Evolutionary conservation across 2,888 invertebrate genomes (phyloP), one percentile per base, ranked within the genome.

Genomic region (Bombylius major): DNA sequence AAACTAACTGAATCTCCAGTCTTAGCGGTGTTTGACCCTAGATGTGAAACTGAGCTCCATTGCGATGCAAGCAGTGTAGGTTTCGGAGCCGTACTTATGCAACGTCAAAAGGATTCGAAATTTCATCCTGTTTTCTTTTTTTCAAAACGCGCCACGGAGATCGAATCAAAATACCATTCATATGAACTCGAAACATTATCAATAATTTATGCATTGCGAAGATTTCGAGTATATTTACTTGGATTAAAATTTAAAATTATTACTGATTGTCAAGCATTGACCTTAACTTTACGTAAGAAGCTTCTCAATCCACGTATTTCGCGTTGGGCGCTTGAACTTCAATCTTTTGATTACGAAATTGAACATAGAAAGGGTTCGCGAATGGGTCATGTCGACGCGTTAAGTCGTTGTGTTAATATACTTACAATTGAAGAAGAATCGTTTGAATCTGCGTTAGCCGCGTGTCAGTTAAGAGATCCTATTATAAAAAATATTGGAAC

Each of bases 71-170:
- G 64, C 56, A 36, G 59, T 1, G 14, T 44, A 4, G 66, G 66
- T n/a, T n/a, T n/a, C n/a, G n/a, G n/a, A n/a, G n/a, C n/a, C n/a
- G n/a, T n/a, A n/a, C n/a, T n/a, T n/a, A 6, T 67, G 32, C 65
- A 65, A 51, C 36, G 39, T 34, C 49, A 59, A 47, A n/a, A 14
- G 4, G 62, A 64, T 51, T 57, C 52, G 13, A 60, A 62, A 53
- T 63, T 66, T 45, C 64, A 66, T 5, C 67, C 67, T 0, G 63
- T 68, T 9, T 66, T 64, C 48, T 67, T 60, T 47, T 68, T 66
- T 56, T 66, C 66, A 46, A 61, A 62, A 55, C 55, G 64, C 46
- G 63, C 65, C 0, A 59, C 64, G 5, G 53, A 53, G 12, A 50
- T 56, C 5, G 66, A 67, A 47, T 48, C 62, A 6, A 59, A 61